phyloP scores from a whole-genome alignment of 2,888 invertebrate genomes.

The Sinohyriopsis cumingii region DNA sequence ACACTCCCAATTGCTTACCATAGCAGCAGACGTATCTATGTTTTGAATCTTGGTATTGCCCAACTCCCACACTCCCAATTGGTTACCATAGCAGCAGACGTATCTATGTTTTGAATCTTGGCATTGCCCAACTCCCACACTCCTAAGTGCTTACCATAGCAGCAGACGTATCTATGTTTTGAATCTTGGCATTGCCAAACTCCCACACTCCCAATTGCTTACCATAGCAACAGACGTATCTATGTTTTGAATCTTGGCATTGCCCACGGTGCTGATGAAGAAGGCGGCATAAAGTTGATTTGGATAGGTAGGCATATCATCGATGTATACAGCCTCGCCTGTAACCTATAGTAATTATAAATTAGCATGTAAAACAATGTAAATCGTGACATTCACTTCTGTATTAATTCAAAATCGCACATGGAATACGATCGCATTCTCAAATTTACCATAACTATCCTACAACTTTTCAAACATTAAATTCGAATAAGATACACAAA shows the following conservation, averaged over 20 bases:
- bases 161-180: slow-evolving; percentile 78
- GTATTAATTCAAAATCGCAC: too few species aligned
- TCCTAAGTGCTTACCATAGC: slow-evolving; percentile 74
- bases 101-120: slow-evolving; percentile 78
- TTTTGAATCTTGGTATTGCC: slow-evolving; percentile 76
- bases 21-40: slow-evolving; percentile 80
- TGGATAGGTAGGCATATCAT: slow-evolving; percentile 76
- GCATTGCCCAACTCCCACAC: slow-evolving; percentile 75
- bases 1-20: slow-evolving; percentile 63
- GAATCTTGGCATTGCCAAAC: slow-evolving; percentile 77
- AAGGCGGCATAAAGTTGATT: slow-evolving; percentile 83
- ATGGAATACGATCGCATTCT: too few species aligned
- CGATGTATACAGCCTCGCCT: slow-evolving; percentile 85
- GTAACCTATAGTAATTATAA: slow-evolving; percentile 42
- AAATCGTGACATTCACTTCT: too few species aligned
- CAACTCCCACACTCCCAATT: slow-evolving; percentile 31
- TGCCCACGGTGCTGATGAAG: slow-evolving; percentile 78
- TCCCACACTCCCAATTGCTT: slow-evolving; percentile 9
- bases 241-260: slow-evolving; percentile 77
- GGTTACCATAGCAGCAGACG: slow-evolving; percentile 77
- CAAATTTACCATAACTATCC: too few species aligned
- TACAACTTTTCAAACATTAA: too few species aligned
- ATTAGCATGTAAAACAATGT: too few species aligned
- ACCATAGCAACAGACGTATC: slow-evolving; percentile 79
- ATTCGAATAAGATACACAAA: too few species aligned